Base-by-base conservation (phyloP, 37 sponge, comb jelly and placozoan species). In the Spongilla lacustris region DNA sequence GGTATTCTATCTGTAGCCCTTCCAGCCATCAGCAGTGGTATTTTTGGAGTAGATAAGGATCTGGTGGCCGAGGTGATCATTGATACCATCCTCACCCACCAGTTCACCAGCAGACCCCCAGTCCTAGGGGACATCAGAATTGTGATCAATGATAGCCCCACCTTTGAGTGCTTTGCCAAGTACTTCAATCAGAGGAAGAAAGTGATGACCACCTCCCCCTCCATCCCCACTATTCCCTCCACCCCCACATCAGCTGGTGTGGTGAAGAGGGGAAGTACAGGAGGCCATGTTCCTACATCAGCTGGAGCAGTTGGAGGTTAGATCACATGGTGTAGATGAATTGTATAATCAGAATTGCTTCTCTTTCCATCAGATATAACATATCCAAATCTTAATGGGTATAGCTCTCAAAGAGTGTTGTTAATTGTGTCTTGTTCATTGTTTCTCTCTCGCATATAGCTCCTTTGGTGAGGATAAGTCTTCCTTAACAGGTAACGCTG, bases 21-120 rank as follows among this genome's bases (percentile, higher is more conserved):
- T 21, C 95, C 95, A 68, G 89, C 91, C 22, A 78, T 95, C 58
- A 90, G 95, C 36, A 83, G 87, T 37, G 95, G 95, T 12, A 89
- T 91, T 19, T 95, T 77, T 84, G 92, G 84, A 23, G 93, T 95
- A 25, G 58, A 58, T 17, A 85, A 76, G 28, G 70, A 66, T 23
- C 78, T 85, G 25, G 85, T 85, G 21, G 85, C 85, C 13, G 28
- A 29, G 23, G 67, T 77, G 67, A 29, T 85, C 25, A 68, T 88
- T 49, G 81, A 80, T 48, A 76, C 85, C 76, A 85, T 88, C 31
- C 24, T 84, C 23, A 28, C 48, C n/a, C 84, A 72, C 81, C 72
- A 25, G 24, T 86, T 77, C 68, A 70, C 69, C 34, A 79, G 84
- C 22, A 27, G 83, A 13, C 50, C 75, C n/a, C 68, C 84, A 32